These are phyloP conservation scores for Antedon mediterranea DNA, from an alignment of 53 echinoderm and acorn worm species.

Conservation along the genomic window DNA sequence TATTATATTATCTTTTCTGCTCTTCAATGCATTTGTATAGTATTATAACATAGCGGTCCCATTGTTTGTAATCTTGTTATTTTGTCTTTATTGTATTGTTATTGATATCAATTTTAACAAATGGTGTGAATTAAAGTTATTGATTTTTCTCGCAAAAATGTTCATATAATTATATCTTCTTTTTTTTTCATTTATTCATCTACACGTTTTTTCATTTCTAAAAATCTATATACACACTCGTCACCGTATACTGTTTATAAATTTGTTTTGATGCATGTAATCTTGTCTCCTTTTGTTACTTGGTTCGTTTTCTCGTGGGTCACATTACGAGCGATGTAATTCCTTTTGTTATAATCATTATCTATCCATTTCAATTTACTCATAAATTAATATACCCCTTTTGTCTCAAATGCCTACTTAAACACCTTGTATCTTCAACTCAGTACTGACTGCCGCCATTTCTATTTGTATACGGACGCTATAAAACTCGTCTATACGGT, in stretches of 20 bases:
- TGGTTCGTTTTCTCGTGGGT: not conserved
- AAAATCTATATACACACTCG: no score
- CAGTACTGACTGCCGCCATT: not conserved
- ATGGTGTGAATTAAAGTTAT: no score
- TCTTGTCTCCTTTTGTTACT: not conserved
- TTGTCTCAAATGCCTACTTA: not conserved
- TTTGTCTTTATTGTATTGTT: no score
- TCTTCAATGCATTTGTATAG: no score
- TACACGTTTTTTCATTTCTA: no score
- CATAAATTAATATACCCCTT: not conserved
- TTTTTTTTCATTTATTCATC: no score
- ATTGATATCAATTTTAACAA: no score
- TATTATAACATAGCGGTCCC: no score
- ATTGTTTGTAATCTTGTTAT: no score
- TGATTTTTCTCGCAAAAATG: no score
- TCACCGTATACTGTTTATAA: not conserved
- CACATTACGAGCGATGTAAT: not conserved
- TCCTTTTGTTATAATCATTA: slow-evolving; percentile 1
- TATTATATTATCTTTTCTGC: no score
- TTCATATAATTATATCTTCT: no score
- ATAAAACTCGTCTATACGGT: not conserved
- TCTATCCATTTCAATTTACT: slow-evolving; percentile 1
- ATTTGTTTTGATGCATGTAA: not conserved
- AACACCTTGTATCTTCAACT: not conserved
- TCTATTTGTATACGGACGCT: not conserved